These are phyloP conservation scores for Probosciger aterrimus DNA, from an alignment of 2,113 vertebrate genomes.

Conservation along the genomic window DNA sequence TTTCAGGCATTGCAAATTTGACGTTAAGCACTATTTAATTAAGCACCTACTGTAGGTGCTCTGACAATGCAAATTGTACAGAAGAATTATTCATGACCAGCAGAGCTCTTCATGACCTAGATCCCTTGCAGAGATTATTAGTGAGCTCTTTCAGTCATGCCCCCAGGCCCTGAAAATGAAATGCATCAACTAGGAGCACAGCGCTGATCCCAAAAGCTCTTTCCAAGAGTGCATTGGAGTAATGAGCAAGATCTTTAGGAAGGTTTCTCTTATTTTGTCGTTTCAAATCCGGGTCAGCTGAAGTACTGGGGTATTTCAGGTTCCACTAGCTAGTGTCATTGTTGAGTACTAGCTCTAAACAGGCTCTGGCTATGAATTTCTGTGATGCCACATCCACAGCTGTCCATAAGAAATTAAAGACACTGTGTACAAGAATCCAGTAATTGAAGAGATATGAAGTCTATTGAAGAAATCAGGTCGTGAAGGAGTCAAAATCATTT, in stretches of 20 bases:
- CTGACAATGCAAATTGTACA: background rate
- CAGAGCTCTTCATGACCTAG: background rate
- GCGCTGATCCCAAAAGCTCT: background rate
- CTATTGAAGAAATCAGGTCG: background rate
- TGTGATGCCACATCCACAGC: background rate
- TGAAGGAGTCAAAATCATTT: background rate
- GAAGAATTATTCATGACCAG: background rate
- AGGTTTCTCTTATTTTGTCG: background rate
- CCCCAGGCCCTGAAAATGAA: background rate
- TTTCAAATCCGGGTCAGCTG: background rate
- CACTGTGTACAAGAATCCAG: background rate
- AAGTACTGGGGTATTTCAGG: background rate
- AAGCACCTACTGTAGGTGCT: background rate
- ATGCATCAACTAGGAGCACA: background rate
- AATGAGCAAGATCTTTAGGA: background rate
- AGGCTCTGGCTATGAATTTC: background rate
- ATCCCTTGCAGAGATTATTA: background rate
- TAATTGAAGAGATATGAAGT: background rate
- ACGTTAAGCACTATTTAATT: background rate
- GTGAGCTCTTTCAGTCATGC: background rate
- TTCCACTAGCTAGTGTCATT: background rate
- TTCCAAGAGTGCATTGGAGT: background rate
- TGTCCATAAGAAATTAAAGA: background rate
- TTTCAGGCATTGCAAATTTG: background rate
- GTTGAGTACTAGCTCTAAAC: background rate